Base-by-base conservation (phyloP, 2,797 vertebrate species). In the Mionectes olivaceus region DNA sequence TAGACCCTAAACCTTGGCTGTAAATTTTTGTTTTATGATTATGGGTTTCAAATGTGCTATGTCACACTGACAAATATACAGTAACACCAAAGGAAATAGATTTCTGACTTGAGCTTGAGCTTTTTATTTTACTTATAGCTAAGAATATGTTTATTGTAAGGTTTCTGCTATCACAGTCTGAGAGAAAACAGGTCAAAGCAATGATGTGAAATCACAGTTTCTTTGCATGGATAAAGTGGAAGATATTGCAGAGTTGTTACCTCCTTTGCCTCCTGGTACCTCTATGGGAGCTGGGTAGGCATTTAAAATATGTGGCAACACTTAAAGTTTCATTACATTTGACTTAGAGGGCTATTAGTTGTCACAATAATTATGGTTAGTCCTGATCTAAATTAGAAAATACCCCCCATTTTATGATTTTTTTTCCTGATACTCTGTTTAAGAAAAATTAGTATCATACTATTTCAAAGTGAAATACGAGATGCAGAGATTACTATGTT, bases 11-110 rank as follows among this genome's bases (percentile, higher is more conserved):
- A 97, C 95, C 96, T 93, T 86, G 94, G 97, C 97, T 97, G 96
- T 98, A 98, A 98, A 98, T 97, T 97, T 96, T 97, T 97, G 97
- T 74, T 98, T 98, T 98, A 98, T 98, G 97, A 98, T 98, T 97
- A 98, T 98, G 96, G 97, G 95, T 97, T 98, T 98, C 97, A 98
- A 98, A 98, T 97, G 97, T 92, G 96, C 97, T 97, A 96, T 97
- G 97, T 97, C 97, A 97, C 96, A 93, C 94, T 97, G 97, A 97
- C 97, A 98, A 97, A 97, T 97, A 96, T 52, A 95, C 94, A 95
- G 97, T 97, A 97, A 97, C 93, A 97, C 89, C 91, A 95, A 97
- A 97, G 89, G 96, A 91, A 97, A 97, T 97, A 95, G 96, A 93
- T 97, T 97, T 97, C 86, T 95, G 94, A 95, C 84, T 96, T 95